Evolutionary conservation across 2,113 vertebrate species (phyloP).

Genomic region (Albula goreensis): DNA sequence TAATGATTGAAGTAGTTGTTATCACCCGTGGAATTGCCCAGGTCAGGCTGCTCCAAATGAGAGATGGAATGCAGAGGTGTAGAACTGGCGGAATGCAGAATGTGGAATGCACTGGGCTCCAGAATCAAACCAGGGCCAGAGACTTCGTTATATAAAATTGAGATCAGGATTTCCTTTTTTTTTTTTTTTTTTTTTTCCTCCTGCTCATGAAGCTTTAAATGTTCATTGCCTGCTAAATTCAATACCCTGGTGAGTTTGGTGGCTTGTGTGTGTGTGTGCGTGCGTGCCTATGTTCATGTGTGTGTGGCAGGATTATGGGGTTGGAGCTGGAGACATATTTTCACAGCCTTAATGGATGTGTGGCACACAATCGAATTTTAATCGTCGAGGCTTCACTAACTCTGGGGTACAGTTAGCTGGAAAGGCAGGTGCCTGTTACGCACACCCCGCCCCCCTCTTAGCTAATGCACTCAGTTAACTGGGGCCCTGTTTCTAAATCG

Average conservation of each 20-base stretch:
- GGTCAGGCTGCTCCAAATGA: not conserved
- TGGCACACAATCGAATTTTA: not conserved
- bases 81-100: not conserved
- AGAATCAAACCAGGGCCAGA: not conserved
- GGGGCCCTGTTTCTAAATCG: not conserved
- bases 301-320: not conserved
- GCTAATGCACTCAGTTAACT: constrained; percentile 1
- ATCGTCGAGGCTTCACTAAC: not conserved
- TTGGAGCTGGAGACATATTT: not conserved
- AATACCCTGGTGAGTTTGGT: not conserved
- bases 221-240: constrained; percentile 16
- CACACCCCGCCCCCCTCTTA: not conserved
- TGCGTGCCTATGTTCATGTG: not conserved
- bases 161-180: not conserved
- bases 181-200: not conserved
- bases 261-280: not conserved
- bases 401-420: not conserved
- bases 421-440: not conserved
- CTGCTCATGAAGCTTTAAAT: not conserved
- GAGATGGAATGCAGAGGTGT: not conserved
- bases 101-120: not conserved
- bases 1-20: not conserved
- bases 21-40: not conserved
- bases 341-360: not conserved
- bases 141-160: not conserved